Evolutionary conservation across 2,888 invertebrate species (phyloP).

Genomic region (Thecophora atra): DNA sequence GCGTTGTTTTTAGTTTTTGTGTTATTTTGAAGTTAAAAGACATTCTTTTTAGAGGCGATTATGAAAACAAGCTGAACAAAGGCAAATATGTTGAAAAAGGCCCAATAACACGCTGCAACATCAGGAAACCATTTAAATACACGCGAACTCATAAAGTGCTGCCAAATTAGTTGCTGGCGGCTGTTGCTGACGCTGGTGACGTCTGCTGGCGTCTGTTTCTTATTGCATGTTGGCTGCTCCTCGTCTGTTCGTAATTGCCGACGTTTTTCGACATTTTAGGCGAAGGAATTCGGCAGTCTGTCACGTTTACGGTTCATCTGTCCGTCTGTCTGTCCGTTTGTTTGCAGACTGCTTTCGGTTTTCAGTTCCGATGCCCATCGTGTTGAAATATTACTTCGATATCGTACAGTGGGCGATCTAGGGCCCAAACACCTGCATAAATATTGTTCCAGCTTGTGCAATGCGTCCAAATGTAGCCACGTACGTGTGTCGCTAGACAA

Average conservation of each 20-base stretch:
- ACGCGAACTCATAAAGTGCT: neutral
- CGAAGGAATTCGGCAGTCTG: neutral
- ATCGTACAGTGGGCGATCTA: neutral
- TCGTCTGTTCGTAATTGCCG: conserved; percentile 41
- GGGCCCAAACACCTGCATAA: conserved; percentile 40
- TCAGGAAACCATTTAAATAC: neutral
- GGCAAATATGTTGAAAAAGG: neutral
- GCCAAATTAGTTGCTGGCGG: conserved; percentile 24
- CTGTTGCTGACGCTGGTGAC: conserved; percentile 1
- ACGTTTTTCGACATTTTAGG: neutral
- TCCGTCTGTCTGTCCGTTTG: conserved; percentile 5
- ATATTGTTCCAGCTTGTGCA: conserved; percentile 40
- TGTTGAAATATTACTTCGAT: conserved; percentile 15
- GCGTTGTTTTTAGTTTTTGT: neutral
- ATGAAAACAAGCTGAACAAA: neutral
- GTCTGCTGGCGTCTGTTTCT: conserved; percentile 34
- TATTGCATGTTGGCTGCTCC: conserved; percentile 9
- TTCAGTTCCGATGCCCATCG: conserved; percentile 14
- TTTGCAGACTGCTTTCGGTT: neutral
- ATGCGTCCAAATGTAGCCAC: neutral
- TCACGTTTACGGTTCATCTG: neutral
- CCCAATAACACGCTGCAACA: neutral
- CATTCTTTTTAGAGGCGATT: neutral
- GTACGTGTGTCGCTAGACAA: neutral
- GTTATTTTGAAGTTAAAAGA: too few relatives aligned